Percentiles rank a stretch among this genome's conserved stretches.
These are phyloP conservation scores for Erythrocercus mccallii DNA, from an alignment of 2,113 vertebrate genomes.

Conservation along the genomic window DNA sequence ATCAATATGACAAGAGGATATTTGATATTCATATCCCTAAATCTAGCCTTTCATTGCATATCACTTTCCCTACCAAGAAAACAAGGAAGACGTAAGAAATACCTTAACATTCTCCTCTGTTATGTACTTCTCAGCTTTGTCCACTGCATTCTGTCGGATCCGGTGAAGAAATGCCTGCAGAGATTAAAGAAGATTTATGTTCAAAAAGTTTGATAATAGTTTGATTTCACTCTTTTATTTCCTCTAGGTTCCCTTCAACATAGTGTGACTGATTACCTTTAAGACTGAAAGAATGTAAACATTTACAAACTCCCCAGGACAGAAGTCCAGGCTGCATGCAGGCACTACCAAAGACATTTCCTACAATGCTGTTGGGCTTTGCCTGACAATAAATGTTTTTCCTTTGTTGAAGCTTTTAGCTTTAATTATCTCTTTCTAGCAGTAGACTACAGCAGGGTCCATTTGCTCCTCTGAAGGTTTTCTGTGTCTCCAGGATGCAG, in stretches of 20 bases:
- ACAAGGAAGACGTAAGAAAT: neutral
- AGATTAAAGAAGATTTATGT: neutral
- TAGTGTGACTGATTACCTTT: neutral
- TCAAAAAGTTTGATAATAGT: neutral
- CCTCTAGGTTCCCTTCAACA: neutral
- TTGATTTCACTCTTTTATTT: neutral
- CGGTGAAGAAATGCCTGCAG: conserved; percentile 91
- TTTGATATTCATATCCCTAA: neutral
- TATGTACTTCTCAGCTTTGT: conserved; percentile 89
- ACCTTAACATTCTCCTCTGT: conserved; percentile 96
- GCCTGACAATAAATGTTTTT: neutral
- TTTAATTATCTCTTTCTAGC: neutral
- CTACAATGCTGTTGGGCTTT: neutral
- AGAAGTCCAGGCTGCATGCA: neutral
- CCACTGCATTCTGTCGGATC: conserved; percentile 87
- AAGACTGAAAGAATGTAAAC: neutral
- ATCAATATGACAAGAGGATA: neutral
- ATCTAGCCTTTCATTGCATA: neutral
- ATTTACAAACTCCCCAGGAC: neutral
- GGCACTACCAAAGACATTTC: neutral
- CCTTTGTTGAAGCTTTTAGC: neutral
- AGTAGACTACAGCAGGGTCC: neutral
- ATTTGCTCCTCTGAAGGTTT: neutral
- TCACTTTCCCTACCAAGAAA: neutral
- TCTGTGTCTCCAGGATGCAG: neutral